Evolutionary conservation across 2,797 vertebrate species (phyloP).

Genomic region (Prionace glauca): DNA sequence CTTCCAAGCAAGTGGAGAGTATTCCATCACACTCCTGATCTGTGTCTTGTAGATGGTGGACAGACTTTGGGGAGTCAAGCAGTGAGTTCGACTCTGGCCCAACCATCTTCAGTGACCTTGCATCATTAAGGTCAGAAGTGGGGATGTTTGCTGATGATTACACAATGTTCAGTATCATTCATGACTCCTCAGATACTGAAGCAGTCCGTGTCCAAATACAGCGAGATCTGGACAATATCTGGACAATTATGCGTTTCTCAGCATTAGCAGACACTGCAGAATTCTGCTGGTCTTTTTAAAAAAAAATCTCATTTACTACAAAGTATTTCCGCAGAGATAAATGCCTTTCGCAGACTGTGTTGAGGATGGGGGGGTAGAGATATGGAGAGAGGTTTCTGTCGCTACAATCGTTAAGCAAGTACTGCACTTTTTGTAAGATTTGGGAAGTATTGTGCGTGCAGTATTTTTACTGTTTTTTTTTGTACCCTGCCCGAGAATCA

Average conservation of each 20-base stretch:
- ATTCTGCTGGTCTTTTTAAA: neutral
- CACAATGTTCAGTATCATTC: no score
- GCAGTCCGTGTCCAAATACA: no score
- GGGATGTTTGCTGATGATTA: no score
- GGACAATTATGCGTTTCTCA: neutral
- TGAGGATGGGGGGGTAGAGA: neutral
- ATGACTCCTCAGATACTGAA: no score
- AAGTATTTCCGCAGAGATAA: neutral
- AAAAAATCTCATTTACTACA: neutral
- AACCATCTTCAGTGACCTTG: no score
- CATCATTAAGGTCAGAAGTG: no score
- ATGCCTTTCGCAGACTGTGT: neutral
- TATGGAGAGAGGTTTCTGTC: neutral
- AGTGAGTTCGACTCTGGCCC: no score
- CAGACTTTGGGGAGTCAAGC: no score
- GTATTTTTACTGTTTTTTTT: neutral
- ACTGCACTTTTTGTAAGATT: slow-evolving; percentile 28
- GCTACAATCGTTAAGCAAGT: neutral
- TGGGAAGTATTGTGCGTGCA: neutral
- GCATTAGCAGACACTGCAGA: neutral
- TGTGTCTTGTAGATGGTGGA: no score
- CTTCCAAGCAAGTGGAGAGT: no score
- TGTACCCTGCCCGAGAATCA: neutral
- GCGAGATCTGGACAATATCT: no score
- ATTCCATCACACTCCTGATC: no score